Base-by-base conservation (phyloP, 2,888 invertebrate species). In the Drosophila conformis region DNA sequence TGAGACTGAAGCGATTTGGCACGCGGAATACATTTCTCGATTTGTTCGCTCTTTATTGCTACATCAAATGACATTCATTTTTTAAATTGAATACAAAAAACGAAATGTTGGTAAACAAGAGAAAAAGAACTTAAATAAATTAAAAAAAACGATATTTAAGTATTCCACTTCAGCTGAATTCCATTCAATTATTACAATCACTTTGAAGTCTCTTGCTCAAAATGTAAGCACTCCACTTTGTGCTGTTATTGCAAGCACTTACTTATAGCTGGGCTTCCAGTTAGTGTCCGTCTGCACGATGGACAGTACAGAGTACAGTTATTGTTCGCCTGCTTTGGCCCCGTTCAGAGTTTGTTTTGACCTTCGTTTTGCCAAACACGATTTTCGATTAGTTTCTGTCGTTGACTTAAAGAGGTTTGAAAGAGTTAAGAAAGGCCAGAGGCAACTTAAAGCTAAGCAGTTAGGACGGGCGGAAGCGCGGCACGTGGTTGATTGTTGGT, bases 281-380 rank as follows among this genome's bases (percentile, higher is more conserved):
- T 46, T 46, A 2, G 25, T 8, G 25, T 15, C 15, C 25, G 15
- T 15, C 8, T 46, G 42, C 21, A 11, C 21, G 21, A 21, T 6
- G 15, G 36, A 13, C 15, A 15, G 21, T 25, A 25, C 7, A 8
- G 46, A 46, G 46, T 27, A 25, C 25, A 46, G 46, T 29, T 49
- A 49, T 49, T 49, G 27, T 49, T n/a, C 13, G 21, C 21, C 31
- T 52, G n/a, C n/a, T 52, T 21, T 52, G 31, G 29, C 31, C n/a
- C 31, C n/a, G 52, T 31, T 52, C 13, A 21, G 21, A 36, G 11
- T 25, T 10, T 4, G 53, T 54, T 35, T 48, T 33, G 46, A 48
- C 67, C 67, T 67, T 54, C 33, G 46, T 25, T 46, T 25, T 46
- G 46, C 38, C n/a, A 51, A 51, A 38, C 35, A n/a, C 18, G 31